These are phyloP conservation scores for Gonioctena quinquepunctata DNA, from an alignment of 1,140 invertebrate species.

Conservation along the genomic window DNA sequence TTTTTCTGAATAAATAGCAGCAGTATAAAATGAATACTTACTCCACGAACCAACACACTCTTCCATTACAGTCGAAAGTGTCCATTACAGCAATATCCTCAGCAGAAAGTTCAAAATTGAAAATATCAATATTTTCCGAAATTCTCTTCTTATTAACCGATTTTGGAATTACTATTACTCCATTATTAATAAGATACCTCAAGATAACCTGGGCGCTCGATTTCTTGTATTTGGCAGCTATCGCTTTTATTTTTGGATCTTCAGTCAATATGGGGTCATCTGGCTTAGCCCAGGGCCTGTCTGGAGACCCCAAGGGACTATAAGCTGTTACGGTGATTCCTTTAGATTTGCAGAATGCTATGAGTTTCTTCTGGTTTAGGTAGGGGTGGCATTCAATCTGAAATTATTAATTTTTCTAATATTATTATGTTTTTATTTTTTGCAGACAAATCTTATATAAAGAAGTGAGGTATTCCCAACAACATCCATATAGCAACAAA, in stretches of 20 bases:
- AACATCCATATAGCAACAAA: too few relatives aligned
- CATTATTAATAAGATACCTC: conserved; percentile 38
- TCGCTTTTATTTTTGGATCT: conserved; percentile 59
- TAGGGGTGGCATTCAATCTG: conserved; percentile 87
- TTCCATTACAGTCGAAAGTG: conserved; percentile 44
- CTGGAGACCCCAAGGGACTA: conserved; percentile 75
- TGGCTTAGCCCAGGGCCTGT: conserved; percentile 69
- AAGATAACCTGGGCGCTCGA: conserved; percentile 42
- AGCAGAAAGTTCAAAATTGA: conserved; percentile 37
- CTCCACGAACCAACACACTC: conserved; percentile 42
- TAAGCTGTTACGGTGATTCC: conserved; percentile 78
- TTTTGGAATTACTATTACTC: conserved; percentile 41
- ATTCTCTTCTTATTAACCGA: conserved; percentile 42
- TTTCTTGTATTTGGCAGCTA: conserved; percentile 43
- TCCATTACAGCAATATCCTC: conserved; percentile 39
- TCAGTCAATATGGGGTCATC: conserved; percentile 64
- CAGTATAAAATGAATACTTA: conserved; percentile 31
- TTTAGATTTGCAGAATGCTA: conserved; percentile 70
- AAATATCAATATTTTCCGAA: conserved; percentile 41
- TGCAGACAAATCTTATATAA: too few relatives aligned
- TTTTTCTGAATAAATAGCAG: background rate
- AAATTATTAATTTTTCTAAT: too few relatives aligned
- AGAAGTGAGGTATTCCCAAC: too few relatives aligned
- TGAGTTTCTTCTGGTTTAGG: conserved; percentile 76
- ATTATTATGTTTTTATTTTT: too few relatives aligned